Evolutionary conservation across 2,888 invertebrate species (phyloP).

Genomic region (Folsomia candida): DNA sequence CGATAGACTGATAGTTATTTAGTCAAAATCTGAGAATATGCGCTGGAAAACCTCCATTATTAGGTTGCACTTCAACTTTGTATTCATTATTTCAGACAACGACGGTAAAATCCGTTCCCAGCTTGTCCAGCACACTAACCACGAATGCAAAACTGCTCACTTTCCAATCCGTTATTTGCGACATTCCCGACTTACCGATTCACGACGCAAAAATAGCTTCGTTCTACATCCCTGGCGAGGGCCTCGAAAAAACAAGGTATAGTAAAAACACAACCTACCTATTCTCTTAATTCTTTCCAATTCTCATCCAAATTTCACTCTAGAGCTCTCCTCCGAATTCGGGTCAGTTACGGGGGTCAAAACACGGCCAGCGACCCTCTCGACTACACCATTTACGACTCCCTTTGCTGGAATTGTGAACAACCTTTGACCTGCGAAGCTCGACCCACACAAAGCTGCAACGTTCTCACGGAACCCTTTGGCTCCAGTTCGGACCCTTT

Average conservation of each 20-base stretch:
- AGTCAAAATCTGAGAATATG: too few species aligned
- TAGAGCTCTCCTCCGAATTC: slow-evolving; percentile 43
- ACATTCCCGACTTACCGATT: slow-evolving; percentile 48
- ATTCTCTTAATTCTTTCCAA: too few species aligned
- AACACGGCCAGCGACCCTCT: slow-evolving; percentile 42
- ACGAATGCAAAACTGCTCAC: slow-evolving; percentile 47
- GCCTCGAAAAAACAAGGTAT: slow-evolving; percentile 49
- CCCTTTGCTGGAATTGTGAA: slow-evolving; percentile 48
- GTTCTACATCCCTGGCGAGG: slow-evolving; percentile 51
- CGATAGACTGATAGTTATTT: too few species aligned
- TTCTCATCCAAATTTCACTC: neutral
- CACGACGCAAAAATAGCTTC: slow-evolving; percentile 50
- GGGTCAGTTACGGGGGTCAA: slow-evolving; percentile 45
- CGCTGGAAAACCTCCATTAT: too few species aligned
- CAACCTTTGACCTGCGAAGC: slow-evolving; percentile 43
- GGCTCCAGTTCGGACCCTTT: slow-evolving; percentile 45
- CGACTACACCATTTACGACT: slow-evolving; percentile 48
- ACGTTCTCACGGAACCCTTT: slow-evolving; percentile 49
- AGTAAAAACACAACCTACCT: too few species aligned
- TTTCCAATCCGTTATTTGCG: slow-evolving; percentile 48
- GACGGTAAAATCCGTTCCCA: slow-evolving; percentile 43
- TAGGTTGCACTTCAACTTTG: neutral
- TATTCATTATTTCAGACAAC: slow-evolving; percentile 31
- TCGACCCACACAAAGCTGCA: slow-evolving; percentile 48
- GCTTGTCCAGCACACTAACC: slow-evolving; percentile 34